Base-by-base conservation (phyloP, 1,140 invertebrate species). In the Aphelenchoides besseyi region DNA sequence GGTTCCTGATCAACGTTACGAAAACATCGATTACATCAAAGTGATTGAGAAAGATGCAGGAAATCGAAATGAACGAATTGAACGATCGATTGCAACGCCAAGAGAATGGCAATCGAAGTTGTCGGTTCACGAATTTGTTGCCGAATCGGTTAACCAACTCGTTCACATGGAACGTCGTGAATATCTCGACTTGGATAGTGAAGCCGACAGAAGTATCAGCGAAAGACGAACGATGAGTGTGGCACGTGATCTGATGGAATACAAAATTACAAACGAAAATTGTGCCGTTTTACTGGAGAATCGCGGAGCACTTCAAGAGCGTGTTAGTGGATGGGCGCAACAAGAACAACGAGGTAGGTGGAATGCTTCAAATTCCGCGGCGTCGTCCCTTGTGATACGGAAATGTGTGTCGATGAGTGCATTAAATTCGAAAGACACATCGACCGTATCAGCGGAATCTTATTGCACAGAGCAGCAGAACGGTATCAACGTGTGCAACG, bases 261-360 rank as follows among this genome's bases (percentile, higher is more conserved):
- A 57, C 53, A 55, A 5, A 23, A 52, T 74, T 36, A 32, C 69
- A 37, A 48, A 63, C 9, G 80, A 79, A 48, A 61, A 70, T 54
- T 79, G 78, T 16, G 33, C 75, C 26, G 80, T 79, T 36, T 30
- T 79, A 48, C 70, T 79, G 78, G 76, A 80, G 63, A 70, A 74
- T 33, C 66, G 77, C 52, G 80, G 70, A 9, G 72, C 57, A n/a
- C 23, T 37, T 0, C 55, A 61, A 23, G 71, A 76, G 55, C 73
- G 64, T 29, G 62, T 69, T 54, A 28, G 54, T 5, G 18, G 29
- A 26, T 71, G 48, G 3, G 79, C 71, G 79, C 74, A 54, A 23
- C 18, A 81, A 48, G 48, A 64, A 33, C 75, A 82, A 28, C 52
- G 48, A 70, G 78, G 78, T 79, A 63, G 63, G 79, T 76, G 16